Evolutionary conservation across 2,797 vertebrate species (phyloP), one percentile per base, ranked within the genome.

Genomic region (Cuculus canorus): DNA sequence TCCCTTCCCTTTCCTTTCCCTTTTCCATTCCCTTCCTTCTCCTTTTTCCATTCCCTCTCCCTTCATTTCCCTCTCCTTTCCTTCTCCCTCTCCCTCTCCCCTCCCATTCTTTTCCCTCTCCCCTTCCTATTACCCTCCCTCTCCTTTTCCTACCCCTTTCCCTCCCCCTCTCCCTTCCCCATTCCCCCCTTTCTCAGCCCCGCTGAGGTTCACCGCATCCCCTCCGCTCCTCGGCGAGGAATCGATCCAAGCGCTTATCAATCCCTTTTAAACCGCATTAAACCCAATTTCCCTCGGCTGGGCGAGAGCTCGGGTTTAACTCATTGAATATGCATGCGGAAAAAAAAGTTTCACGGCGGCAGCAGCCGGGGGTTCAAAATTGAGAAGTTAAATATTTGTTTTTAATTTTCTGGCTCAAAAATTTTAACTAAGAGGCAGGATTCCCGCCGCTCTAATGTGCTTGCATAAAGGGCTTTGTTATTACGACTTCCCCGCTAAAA

Each of bases 331-430:
- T 97, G 96, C 96, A 94, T 93, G 77, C 68, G 39, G 25, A 87
- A 97, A 43, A 47, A 47, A 47, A 47, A 97, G 96, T 97, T 97
- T 64, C 68, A 39, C 91, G 27, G 86, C 83, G 90, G 81, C 35
- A 13, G 92, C 96, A 86, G 93, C 90, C 92, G 19, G 28, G 81
- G 90, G 63, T 93, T 96, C 96, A 80, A 97, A 97, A 96, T 88
- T 93, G 97, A 91, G 76, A 95, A 97, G 95, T 97, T 97, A 97
- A 98, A 98, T 98, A 98, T 98, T 98, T 98, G 97, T 96, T 98
- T 98, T 98, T 98, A 97, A 98, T 98, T 98, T 98, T 96, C 97
- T 97, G 97, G 95, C 96, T 98, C 96, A 96, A 96, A 97, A 97
- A 96, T 88, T 96, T 95, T 95, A 97, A 97, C 96, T 92, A 91